phyloP scores from a whole-genome alignment of 2,888 invertebrate genomes.

The Torymus tubicola region DNA sequence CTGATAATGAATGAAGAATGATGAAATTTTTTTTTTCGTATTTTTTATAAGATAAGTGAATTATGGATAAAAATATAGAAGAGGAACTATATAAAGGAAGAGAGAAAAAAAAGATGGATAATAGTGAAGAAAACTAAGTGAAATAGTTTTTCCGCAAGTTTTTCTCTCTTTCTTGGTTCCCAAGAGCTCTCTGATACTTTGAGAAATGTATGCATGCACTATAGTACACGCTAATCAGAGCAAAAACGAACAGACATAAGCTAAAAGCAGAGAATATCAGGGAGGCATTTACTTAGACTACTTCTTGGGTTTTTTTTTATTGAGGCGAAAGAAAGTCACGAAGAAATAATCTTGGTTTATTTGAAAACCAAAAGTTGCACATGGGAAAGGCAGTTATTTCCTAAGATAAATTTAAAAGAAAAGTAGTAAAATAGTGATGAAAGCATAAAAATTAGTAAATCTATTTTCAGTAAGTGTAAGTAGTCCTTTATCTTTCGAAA shows the following conservation, averaged over 20 bases:
- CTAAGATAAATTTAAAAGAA: background rate
- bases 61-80: background rate
- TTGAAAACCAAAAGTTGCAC: background rate
- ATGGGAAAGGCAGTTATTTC: conserved; percentile 22
- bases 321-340: background rate
- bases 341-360: conserved; percentile 1
- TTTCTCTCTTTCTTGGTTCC: conserved; percentile 43
- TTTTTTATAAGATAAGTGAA: conserved; percentile 19
- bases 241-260: conserved; percentile 40
- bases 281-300: conserved; percentile 34
- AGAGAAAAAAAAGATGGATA: background rate
- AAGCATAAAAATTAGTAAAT: too few species aligned
- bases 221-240: conserved; percentile 33
- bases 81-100: background rate
- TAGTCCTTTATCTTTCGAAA: background rate
- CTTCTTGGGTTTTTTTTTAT: background rate
- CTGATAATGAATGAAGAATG: too few species aligned
- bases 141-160: conserved; percentile 18
- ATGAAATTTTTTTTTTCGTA: conserved; percentile 2
- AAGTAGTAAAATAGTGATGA: too few species aligned
- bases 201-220: conserved; percentile 44
- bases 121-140: too few species aligned
- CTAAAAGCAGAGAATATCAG: conserved; percentile 59
- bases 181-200: conserved; percentile 34
- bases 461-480: too few species aligned